phyloP scores from a whole-genome alignment of 2,888 invertebrate genomes.

The Neocrepidodera transversa region DNA sequence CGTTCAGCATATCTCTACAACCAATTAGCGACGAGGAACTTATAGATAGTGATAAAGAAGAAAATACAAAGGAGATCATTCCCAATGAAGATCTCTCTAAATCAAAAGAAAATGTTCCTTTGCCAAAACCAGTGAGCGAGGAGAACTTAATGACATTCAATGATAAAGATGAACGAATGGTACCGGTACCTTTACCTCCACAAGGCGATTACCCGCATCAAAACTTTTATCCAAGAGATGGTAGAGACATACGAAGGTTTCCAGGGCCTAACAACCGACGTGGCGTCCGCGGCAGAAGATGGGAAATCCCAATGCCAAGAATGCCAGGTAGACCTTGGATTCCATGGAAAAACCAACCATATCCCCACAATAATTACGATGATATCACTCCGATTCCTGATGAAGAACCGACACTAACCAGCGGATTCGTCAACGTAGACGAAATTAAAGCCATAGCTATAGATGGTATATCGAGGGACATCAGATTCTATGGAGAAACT shows the following conservation, averaged over 20 bases:
- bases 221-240: constrained; percentile 26
- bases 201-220: constrained; percentile 16
- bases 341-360: constrained; percentile 34
- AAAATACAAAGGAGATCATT: constrained; percentile 37
- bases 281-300: constrained; percentile 60
- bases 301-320: constrained; percentile 30
- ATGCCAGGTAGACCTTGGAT: constrained; percentile 32
- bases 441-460: constrained; percentile 82
- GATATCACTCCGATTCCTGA: constrained; percentile 6
- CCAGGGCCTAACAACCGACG: constrained; percentile 32
- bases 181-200: constrained; percentile 17
- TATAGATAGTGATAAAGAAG: constrained; percentile 48
- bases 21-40: constrained; percentile 60
- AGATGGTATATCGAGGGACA: constrained; percentile 80
- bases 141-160: constrained; percentile 40
- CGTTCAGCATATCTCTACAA: constrained; percentile 54
- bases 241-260: constrained; percentile 29
- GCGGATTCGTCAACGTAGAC: constrained; percentile 65
- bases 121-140: constrained; percentile 19
- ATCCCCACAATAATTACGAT: constrained; percentile 6
- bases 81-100: constrained; percentile 18
- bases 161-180: constrained; percentile 46
- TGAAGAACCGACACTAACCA: background rate
- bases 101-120: constrained; percentile 14
- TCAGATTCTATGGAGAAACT: constrained; percentile 84